Conservation (phyloP, 2,888 invertebrate genomes). For the Phengaris alcon region DNA sequence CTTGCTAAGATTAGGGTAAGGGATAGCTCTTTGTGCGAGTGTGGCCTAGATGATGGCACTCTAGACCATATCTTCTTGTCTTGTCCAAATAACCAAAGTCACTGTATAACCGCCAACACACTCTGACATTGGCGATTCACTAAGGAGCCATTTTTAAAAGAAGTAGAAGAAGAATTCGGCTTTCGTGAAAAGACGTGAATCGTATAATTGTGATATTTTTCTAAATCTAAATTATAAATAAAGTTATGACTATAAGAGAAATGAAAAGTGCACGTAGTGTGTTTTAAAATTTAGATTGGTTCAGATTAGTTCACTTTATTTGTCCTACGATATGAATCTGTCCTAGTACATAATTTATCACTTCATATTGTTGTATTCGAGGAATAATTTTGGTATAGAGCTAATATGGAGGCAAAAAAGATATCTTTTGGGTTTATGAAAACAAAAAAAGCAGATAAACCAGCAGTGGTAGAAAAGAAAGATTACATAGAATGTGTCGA, state of each 20-base stretch:
- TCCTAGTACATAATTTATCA: not conserved
- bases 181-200: not conserved
- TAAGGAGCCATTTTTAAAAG: no score
- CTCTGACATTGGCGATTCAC: no score
- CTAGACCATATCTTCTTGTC: no score
- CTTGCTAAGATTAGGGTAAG: no score
- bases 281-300: not conserved
- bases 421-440: slow-evolving; percentile 90
- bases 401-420: slow-evolving; percentile 83
- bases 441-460: slow-evolving; percentile 71
- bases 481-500: slow-evolving; percentile 89
- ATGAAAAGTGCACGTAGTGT: not conserved
- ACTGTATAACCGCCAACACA: no score
- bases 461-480: slow-evolving; percentile 70
- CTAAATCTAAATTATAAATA: no score
- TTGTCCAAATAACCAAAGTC: no score
- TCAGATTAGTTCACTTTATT: no score
- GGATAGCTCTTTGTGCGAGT: no score
- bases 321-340: not conserved
- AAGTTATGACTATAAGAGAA: no score
- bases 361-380: not conserved
- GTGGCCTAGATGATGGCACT: no score
- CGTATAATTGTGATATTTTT: not conserved
- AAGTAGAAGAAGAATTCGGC: no score
- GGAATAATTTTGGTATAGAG: not conserved